Conservation (phyloP, 2,113 vertebrate species). For the Corythoichthys haematopterus region DNA sequence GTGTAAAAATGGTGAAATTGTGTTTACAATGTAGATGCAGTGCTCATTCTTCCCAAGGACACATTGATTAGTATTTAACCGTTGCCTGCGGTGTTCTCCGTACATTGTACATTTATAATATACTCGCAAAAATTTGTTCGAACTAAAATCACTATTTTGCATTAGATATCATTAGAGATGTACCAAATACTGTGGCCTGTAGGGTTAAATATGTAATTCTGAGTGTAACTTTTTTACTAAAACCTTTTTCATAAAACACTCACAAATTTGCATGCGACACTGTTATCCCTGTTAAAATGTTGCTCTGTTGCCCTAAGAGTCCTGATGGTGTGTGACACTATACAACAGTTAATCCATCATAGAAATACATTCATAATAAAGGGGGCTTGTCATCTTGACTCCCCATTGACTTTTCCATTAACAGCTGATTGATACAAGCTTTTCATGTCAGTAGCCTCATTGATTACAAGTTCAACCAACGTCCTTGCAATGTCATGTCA, state of each 20-base stretch:
- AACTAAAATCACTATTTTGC: no score
- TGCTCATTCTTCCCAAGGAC: constrained; percentile 13
- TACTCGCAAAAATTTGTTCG: no score
- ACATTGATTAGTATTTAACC: background rate
- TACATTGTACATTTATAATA: no score
- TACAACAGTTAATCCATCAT: constrained; percentile 51
- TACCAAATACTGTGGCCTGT: background rate
- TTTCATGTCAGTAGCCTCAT: constrained; percentile 66
- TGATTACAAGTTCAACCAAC: constrained; percentile 45
- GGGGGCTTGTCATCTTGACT: constrained; percentile 53
- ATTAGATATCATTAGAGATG: background rate
- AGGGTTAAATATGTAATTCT: background rate
- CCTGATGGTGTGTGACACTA: constrained; percentile 10
- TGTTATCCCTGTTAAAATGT: constrained; percentile 12
- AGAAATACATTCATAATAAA: constrained; percentile 71
- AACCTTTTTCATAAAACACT: background rate
- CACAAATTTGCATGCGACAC: background rate
- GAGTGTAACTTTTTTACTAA: background rate
- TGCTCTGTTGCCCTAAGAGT: constrained; percentile 12
- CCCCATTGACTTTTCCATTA: constrained; percentile 67
- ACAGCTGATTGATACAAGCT: constrained; percentile 71
- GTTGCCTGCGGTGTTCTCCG: no score
- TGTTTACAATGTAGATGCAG: constrained; percentile 7
- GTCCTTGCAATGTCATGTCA: constrained; percentile 30
- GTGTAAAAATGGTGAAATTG: constrained; percentile 1